phyloP scores from a whole-genome alignment of 2,888 invertebrate genomes.

The Acleris literana region DNA sequence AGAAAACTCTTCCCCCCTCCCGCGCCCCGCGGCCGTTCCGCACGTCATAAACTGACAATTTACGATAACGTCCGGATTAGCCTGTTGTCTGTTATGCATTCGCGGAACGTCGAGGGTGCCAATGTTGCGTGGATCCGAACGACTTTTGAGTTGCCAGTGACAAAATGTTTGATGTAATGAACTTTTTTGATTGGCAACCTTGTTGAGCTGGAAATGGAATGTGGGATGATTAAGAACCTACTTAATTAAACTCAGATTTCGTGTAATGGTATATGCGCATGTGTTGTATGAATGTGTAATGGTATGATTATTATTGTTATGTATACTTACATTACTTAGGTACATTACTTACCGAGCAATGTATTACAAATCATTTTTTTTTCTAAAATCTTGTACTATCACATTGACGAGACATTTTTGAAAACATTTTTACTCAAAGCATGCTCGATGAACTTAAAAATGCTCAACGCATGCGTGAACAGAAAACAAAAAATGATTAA shows the following conservation, averaged over 20 bases:
- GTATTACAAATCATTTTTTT: no score
- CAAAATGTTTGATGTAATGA: slow-evolving; percentile 14
- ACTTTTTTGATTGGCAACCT: slow-evolving; percentile 2
- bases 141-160: slow-evolving; percentile 31
- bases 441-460: no score
- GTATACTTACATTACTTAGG: no score
- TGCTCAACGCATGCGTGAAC: no score
- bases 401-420: no score
- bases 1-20: slow-evolving; percentile 72
- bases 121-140: slow-evolving; percentile 40
- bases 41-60: slow-evolving; percentile 85
- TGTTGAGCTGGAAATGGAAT: slow-evolving; percentile 38
- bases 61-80: slow-evolving; percentile 84
- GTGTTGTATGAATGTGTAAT: no score
- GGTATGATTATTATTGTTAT: no score
- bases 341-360: no score
- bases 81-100: slow-evolving; percentile 75
- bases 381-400: no score
- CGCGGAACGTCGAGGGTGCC: slow-evolving; percentile 44
- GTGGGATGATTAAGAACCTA: slow-evolving; percentile 20
- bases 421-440: no score
- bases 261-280: no score
- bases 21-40: slow-evolving; percentile 74
- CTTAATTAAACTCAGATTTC: neutral
- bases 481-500: neutral